Conservation (phyloP, 2,113 vertebrate species). For the Gasterosteus nipponicus region DNA sequence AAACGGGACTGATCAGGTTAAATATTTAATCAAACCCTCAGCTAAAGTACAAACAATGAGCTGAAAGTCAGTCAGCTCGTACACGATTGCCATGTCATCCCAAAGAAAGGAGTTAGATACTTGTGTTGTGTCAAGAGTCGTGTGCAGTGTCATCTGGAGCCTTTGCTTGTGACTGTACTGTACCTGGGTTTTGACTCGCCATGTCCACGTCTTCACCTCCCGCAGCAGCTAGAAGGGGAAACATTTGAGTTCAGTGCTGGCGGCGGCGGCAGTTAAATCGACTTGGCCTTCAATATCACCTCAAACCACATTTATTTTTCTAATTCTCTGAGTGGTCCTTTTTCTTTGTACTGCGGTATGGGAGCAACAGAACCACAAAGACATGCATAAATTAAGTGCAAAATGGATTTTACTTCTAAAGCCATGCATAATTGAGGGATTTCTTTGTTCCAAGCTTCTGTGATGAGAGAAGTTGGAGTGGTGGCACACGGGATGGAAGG, state of each 20-base stretch:
- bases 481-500: slow-evolving; percentile 53
- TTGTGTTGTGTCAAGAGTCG: neutral
- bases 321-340: slow-evolving; percentile 65
- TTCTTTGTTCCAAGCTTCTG: slow-evolving; percentile 71
- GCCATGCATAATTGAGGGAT: slow-evolving; percentile 78
- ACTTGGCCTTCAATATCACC: slow-evolving; percentile 68
- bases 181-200: slow-evolving; percentile 76
- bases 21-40: slow-evolving; percentile 49
- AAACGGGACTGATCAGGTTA: slow-evolving; percentile 54
- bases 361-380: slow-evolving; percentile 81
- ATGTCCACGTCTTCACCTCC: slow-evolving; percentile 61
- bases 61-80: slow-evolving; percentile 14
- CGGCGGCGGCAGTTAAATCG: slow-evolving; percentile 40
- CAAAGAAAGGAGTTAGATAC: slow-evolving; percentile 33
- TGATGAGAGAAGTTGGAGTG: slow-evolving; percentile 68
- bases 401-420: slow-evolving; percentile 77
- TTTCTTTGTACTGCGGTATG: slow-evolving; percentile 70
- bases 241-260: slow-evolving; percentile 46
- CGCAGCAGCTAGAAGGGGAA: slow-evolving; percentile 58
- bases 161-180: slow-evolving; percentile 14
- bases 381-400: slow-evolving; percentile 77
- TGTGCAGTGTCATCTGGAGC: too few relatives aligned
- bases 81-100: slow-evolving; percentile 26
- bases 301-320: slow-evolving; percentile 71
- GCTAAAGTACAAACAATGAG: slow-evolving; percentile 31